These are phyloP conservation scores for Oryzias curvinotus DNA, from an alignment of 2,113 vertebrate species.

Conservation along the genomic window DNA sequence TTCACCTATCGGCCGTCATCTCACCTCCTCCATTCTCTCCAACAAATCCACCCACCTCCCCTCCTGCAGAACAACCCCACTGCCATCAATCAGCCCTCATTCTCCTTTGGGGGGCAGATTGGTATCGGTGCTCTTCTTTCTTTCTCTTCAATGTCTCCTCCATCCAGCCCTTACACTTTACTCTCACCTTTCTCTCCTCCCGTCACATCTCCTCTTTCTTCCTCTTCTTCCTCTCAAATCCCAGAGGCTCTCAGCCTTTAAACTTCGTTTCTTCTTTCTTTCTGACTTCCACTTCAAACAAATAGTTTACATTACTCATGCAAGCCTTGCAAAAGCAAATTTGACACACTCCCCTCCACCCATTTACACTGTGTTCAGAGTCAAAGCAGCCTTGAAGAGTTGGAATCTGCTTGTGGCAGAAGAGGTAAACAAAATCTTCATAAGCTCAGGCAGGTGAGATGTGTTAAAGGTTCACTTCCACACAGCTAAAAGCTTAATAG, in stretches of 20 bases:
- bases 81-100: constrained; percentile 72
- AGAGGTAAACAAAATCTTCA: not conserved
- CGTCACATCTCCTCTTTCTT: constrained; percentile 47
- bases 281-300: constrained; percentile 24
- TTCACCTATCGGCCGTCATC: constrained; percentile 59
- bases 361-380: constrained; percentile 1
- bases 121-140: constrained; percentile 64
- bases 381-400: constrained; percentile 17
- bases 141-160: constrained; percentile 56
- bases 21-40: constrained; percentile 64
- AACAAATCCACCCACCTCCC: constrained; percentile 56
- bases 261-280: constrained; percentile 37
- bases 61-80: constrained; percentile 58
- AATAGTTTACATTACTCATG: constrained; percentile 21
- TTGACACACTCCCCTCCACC: constrained; percentile 3
- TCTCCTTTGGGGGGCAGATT: constrained; percentile 64
- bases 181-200: constrained; percentile 53
- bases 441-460: too few species aligned
- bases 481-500: too few species aligned
- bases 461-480: too few species aligned
- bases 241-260: constrained; percentile 27
- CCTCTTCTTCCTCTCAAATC: constrained; percentile 36
- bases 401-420: not conserved
- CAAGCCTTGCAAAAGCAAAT: constrained; percentile 23
- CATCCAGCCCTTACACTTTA: constrained; percentile 52